Conservation (phyloP, 2,888 invertebrate species). For the Eubasilissa splendida region DNA sequence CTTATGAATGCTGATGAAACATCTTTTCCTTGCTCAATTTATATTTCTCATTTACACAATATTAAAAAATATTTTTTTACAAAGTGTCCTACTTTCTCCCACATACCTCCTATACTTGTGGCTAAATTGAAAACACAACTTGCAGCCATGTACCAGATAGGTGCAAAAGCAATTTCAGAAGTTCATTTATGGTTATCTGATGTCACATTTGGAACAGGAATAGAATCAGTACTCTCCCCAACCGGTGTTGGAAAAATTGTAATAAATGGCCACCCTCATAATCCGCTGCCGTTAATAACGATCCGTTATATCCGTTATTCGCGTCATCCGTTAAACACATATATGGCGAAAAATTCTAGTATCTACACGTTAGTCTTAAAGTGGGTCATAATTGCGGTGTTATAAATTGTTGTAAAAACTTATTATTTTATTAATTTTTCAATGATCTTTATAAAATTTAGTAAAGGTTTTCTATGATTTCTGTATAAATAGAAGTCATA, state of each 20-base stretch:
- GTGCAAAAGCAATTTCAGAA: slow-evolving; percentile 43
- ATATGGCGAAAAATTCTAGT: slow-evolving; percentile 4
- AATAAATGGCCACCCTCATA: slow-evolving; percentile 57
- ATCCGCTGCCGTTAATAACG: slow-evolving; percentile 58
- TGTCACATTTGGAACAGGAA: slow-evolving; percentile 50
- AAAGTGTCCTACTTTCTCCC: neutral
- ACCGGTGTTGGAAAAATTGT: slow-evolving; percentile 54
- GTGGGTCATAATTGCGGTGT: no score
- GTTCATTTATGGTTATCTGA: slow-evolving; percentile 51
- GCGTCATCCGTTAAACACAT: slow-evolving; percentile 53
- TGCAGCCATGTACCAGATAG: slow-evolving; percentile 30
- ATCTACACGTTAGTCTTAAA: no score
- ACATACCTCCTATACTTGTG: slow-evolving; percentile 40
- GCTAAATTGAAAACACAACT: slow-evolving; percentile 56
- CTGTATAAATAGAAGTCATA: no score
- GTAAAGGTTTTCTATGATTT: no score
- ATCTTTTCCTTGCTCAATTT: no score
- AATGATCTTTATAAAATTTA: no score
- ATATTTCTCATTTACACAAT: no score
- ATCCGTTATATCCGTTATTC: slow-evolving; percentile 56
- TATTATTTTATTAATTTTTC: no score
- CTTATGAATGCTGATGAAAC: no score
- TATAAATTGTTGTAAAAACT: no score
- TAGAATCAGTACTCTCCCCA: slow-evolving; percentile 31
- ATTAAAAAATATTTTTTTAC: neutral